These are phyloP conservation scores for Mustela nigripes DNA, from an alignment of 2,113 vertebrate genomes.

Conservation along the genomic window DNA sequence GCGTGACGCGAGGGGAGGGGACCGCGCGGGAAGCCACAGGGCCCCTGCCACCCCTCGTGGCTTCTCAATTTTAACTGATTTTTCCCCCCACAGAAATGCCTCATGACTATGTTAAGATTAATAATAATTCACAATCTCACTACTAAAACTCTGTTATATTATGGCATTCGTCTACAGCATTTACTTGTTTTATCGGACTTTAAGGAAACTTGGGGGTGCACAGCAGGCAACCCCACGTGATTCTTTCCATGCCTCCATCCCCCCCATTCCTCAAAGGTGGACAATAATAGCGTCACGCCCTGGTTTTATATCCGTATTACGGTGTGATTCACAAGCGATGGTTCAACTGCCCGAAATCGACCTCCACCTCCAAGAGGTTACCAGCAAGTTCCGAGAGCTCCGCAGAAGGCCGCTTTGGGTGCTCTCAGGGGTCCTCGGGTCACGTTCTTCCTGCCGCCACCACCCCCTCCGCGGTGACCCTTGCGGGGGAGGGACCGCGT, in stretches of 20 bases:
- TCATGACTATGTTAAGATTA: neutral
- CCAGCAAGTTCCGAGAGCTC: neutral
- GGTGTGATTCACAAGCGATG: neutral
- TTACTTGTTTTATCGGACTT: neutral
- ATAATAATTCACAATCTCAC: neutral
- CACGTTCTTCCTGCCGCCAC: neutral
- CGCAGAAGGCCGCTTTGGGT: neutral
- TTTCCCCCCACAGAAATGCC: neutral
- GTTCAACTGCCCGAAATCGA: no score
- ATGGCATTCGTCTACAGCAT: neutral
- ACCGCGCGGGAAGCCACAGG: accelerated
- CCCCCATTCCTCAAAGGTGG: neutral
- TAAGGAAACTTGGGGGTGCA: neutral
- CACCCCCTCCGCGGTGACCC: neutral
- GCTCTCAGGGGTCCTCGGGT: accelerated
- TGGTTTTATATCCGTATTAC: neutral
- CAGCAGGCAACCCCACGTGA: neutral
- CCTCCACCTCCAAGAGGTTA: neutral
- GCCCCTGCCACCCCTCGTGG: neutral
- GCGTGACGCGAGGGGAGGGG: neutral
- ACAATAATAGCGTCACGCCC: neutral
- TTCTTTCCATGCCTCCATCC: neutral
- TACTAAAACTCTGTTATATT: neutral
- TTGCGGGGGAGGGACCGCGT: neutral
- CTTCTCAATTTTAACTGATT: neutral